Base-by-base conservation (phyloP, 1,140 invertebrate species). In the Heliconius nattereri region DNA sequence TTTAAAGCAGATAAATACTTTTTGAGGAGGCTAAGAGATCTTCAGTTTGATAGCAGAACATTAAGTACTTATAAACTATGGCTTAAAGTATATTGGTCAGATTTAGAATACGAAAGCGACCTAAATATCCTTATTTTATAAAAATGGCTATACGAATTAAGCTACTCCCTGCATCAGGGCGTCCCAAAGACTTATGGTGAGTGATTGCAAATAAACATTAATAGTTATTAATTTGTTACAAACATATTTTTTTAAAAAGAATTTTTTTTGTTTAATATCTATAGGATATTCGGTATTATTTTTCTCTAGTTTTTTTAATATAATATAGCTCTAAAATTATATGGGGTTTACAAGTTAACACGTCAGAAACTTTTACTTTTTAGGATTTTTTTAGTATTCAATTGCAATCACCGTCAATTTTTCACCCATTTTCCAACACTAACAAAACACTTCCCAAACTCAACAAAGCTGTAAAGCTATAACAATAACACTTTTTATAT, bases 401-500 rank as follows among this genome's bases (percentile, higher is more conserved):
- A 26, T 66, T 66, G 60, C 60, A 29, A 29, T 29, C 60, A 66
- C 26, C 60, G 2, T 1, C 26, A 11, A 66, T 29, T 26, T 60
- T 11, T 16, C 26, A 29, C 60, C 26, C 23, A 66, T 66, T 71
- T 32, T n/a, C 75, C 60, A 60, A 75, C n/a, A 60, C 75, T 49
- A 76, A 76, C 75, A 70, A 49, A 66, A 75, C 29, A 3, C 3
- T 66, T 29, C 26, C 23, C 23, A 81, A 81, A 74, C 73, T 74
- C 75, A 81, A 81, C 79, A 81, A 81, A 77, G 79, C 79, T 32
- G 29, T 60, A 26, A 73, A 81, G 72, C 71, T 72, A 79, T 81
- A 81, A 81, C 72, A 74, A 79, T 52, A 45, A 70, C 37, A 78
- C 32, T 54, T 71, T 77, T 78, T 29, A 29, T 78, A 78, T 81